Evolutionary conservation across 2,888 invertebrate species (phyloP).

Genomic region (Noctua fimbriata): DNA sequence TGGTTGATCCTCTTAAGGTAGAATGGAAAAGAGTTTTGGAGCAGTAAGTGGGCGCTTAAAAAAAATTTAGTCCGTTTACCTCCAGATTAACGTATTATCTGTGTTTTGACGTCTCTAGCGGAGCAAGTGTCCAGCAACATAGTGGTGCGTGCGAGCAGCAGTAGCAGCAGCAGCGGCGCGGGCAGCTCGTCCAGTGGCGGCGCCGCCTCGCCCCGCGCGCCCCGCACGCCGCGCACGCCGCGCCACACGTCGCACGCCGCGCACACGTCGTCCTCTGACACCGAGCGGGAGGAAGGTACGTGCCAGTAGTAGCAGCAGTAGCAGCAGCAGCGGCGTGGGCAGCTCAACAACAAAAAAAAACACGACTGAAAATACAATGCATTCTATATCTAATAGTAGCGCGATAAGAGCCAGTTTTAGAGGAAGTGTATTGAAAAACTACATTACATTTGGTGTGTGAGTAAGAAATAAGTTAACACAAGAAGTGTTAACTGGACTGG

Average conservation of each 20-base stretch:
- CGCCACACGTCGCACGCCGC: constrained; percentile 43
- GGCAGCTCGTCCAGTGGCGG: constrained; percentile 76
- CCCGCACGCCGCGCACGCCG: constrained; percentile 71
- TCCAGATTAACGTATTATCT: not conserved
- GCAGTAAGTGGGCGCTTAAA: not conserved
- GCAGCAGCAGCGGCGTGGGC: constrained; percentile 63
- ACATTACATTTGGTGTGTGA: not conserved
- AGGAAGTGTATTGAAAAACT: not conserved
- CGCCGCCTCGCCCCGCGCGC: constrained; percentile 71
- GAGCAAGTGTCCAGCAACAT: constrained; percentile 63
- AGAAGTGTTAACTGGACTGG: too few species aligned
- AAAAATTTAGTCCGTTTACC: not conserved
- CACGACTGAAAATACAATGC: not conserved
- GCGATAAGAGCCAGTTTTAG: not conserved
- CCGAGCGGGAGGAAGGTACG: constrained; percentile 89
- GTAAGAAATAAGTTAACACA: not conserved
- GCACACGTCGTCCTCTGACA: constrained; percentile 90
- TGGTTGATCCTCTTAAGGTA: not conserved
- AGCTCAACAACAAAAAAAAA: constrained; percentile 60
- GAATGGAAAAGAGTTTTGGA: not conserved
- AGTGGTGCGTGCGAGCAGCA: constrained; percentile 73
- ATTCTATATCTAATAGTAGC: not conserved
- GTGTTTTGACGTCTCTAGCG: constrained; percentile 24
- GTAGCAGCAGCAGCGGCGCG: constrained; percentile 81
- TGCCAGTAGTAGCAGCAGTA: not conserved